Base-by-base conservation (phyloP, 2,888 invertebrate species). In the Cosmorhoe ocellata region DNA sequence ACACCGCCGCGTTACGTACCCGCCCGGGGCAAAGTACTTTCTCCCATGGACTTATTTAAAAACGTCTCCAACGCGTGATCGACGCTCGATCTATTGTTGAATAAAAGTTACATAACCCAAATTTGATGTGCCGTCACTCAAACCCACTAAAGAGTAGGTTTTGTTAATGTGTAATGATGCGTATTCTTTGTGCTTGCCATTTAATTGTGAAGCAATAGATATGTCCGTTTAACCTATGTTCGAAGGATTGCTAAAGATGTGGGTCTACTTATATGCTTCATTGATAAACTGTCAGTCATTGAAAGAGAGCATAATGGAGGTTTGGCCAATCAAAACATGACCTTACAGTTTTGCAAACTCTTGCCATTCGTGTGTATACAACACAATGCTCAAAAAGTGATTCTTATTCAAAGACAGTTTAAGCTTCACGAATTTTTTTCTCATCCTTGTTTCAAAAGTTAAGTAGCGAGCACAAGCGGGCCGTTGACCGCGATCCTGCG, bases 11-110 rank as follows among this genome's bases (percentile, higher is more conserved):
- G 50, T 74, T 76, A 76, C 75, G 71, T 64, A 59, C 69, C 65
- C 59, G 79, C 84, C 80, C 56, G 68, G 63, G 75, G 81, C 81
- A 51, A 60, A 66, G 66, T 69, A 83, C 88, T 89, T 88, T 89
- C 89, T 84, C 86, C 80, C 76, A 67, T 84, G 77, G 73, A 82
- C 82, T 86, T 85, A 86, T 88, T 88, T 83, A 83, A 87, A 87
- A 84, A 69, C 84, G 86, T 88, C 89, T 87, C 88, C 85, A 84
- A 84, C 63, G 65, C 76, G 59, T 83, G 86, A 85, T 86, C 81
- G 86, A 88, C 82, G 76, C 67, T 56, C 57, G 61, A 54, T 63
- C 81, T 63, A 88, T 90, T 90, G 88, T 90, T 81, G 72, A 67
- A 74, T 69, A 71, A 67, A 69, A 60, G 61, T 90, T 85, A 84